Evolutionary conservation across 2,797 vertebrate species (phyloP).

Genomic region (Eidolon dupreanum): DNA sequence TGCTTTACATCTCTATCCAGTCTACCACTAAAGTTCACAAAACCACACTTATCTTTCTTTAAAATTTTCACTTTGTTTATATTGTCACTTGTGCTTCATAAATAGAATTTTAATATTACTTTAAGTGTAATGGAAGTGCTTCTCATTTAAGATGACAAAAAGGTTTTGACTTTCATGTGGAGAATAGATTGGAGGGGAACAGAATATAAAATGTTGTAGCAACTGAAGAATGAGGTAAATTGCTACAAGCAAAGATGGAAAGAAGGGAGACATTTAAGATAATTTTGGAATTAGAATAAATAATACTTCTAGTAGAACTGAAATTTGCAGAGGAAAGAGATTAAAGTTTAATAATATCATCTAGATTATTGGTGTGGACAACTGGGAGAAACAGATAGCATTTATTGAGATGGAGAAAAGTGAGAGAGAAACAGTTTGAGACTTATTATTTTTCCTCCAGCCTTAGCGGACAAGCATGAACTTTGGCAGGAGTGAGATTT

Average conservation of each 20-base stretch:
- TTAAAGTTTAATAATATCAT: neutral
- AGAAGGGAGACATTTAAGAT: neutral
- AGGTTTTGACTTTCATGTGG: neutral
- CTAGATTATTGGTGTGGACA: neutral
- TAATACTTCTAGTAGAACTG: neutral
- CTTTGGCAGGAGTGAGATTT: neutral
- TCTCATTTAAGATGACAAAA: neutral
- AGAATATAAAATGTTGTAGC: neutral
- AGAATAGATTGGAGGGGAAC: neutral
- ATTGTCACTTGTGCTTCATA: neutral
- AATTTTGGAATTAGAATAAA: constrained; percentile 25
- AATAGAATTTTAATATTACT: neutral
- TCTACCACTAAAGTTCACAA: neutral
- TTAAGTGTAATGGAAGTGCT: neutral
- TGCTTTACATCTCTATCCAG: neutral
- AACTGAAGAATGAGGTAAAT: neutral
- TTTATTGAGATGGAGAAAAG: neutral
- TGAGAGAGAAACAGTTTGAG: neutral
- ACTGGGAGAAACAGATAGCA: neutral
- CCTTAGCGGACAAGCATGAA: neutral
- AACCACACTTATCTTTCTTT: neutral
- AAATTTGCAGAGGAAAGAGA: neutral
- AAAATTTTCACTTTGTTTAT: neutral
- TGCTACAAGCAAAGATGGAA: neutral
- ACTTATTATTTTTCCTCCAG: neutral